phyloP scores from a whole-genome alignment of 2,113 vertebrate genomes.

The Rana temporaria region DNA sequence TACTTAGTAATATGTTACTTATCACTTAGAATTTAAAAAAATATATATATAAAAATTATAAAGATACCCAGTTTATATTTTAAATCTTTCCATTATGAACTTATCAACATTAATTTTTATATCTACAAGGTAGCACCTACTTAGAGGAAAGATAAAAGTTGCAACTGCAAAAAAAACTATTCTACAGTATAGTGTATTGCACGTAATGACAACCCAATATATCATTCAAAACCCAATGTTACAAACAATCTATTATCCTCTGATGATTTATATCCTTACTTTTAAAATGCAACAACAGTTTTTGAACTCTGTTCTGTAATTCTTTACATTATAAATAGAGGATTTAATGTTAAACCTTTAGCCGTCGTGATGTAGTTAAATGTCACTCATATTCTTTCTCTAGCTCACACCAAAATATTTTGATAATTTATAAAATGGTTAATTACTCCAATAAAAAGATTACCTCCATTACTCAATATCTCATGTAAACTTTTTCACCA shows the following conservation, averaged over 20 bases:
- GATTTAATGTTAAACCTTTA: constrained; percentile 2
- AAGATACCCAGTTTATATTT: too few species aligned
- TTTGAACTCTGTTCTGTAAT: constrained; percentile 12
- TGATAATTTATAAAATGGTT: too few species aligned
- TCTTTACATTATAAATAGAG: constrained; percentile 32
- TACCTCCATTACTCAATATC: too few species aligned
- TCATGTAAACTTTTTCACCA: too few species aligned
- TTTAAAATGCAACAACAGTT: constrained; percentile 20
- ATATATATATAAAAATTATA: too few species aligned
- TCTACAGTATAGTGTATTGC: constrained; percentile 4
- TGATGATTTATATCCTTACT: constrained; percentile 53
- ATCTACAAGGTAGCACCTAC: neutral
- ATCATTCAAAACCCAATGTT: constrained; percentile 52
- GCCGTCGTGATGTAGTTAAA: neutral
- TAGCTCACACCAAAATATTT: too few species aligned
- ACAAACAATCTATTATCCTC: constrained; percentile 49
- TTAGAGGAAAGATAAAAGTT: constrained; percentile 14
- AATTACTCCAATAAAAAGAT: too few species aligned
- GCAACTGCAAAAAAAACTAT: constrained; percentile 8
- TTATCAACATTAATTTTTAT: too few species aligned
- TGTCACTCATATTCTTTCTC: too few species aligned
- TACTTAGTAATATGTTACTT: too few species aligned
- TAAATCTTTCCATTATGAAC: too few species aligned
- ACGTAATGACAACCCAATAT: constrained; percentile 42
- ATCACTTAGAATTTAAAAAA: too few species aligned